Percentiles rank a stretch among this genome's conserved stretches.
These are phyloP conservation scores for Hybognathus amarus DNA, from an alignment of 2,797 vertebrate species.

Conservation along the genomic window DNA sequence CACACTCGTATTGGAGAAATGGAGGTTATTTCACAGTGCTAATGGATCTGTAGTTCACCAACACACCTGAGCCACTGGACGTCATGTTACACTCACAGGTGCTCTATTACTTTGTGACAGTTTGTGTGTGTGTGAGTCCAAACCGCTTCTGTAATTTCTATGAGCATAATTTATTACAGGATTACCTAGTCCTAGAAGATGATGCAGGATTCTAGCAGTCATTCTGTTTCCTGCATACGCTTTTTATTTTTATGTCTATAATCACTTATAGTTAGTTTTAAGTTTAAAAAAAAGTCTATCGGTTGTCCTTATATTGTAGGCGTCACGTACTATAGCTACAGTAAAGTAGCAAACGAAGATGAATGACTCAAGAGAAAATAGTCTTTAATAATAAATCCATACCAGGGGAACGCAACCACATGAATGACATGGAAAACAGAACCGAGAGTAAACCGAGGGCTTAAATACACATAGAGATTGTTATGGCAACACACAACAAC, in stretches of 20 bases:
- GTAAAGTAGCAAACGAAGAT: too few species aligned
- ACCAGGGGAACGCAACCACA: too few species aligned
- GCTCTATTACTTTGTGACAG: slow-evolving; percentile 43
- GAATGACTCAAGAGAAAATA: too few species aligned
- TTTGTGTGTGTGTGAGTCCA: slow-evolving; percentile 15
- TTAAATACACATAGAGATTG: too few species aligned
- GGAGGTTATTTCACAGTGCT: slow-evolving; percentile 50
- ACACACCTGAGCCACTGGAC: slow-evolving; percentile 48
- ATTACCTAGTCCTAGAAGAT: slow-evolving; percentile 3
- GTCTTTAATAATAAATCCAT: too few species aligned
- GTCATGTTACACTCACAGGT: slow-evolving; percentile 47
- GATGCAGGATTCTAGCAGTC: not conserved
- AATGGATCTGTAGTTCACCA: slow-evolving; percentile 52
- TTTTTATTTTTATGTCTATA: not conserved
- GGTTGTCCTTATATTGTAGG: not conserved
- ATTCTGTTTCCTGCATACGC: not conserved
- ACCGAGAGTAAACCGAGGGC: too few species aligned
- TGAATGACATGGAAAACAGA: too few species aligned
- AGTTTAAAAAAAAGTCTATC: not conserved
- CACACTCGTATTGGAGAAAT: slow-evolving; percentile 17
- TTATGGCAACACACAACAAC: too few species aligned
- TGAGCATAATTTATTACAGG: not conserved
- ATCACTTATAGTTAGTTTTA: not conserved
- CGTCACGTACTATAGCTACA: too few species aligned
- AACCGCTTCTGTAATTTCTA: slow-evolving; percentile 17